Base-by-base conservation (phyloP, 2,113 vertebrate species). In the Myrmecobius fasciatus region DNA sequence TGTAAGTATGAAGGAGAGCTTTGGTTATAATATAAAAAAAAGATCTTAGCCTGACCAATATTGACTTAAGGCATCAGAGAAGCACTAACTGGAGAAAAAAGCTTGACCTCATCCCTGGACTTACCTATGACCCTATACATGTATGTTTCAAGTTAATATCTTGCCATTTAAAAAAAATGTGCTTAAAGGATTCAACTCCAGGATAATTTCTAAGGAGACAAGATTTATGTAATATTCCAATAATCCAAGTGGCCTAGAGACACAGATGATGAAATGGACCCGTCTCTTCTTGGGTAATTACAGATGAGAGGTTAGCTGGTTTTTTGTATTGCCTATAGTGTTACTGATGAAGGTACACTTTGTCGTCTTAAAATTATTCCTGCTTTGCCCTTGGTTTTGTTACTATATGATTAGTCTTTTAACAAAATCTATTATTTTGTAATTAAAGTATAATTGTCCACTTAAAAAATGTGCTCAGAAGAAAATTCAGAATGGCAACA, bases 221-320 rank as follows among this genome's bases (percentile, higher is more conserved):
- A 89, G 60, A 54, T 93, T 93, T 92, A 48, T 92, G 7, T 53
- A 90, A 8, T 92, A 90, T 95, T 96, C 25, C 52, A 94, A 56
- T 22, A 94, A 95, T 60, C 83, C 53, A 90, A 7, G 22, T 93
- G 10, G 89, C 36, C 43, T 91, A 47, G 89, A 95, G 96, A 95
- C 92, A 92, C 0, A 56, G 20, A 28, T 83, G n/a, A 83, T 83
- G 7, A 83, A 83, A 83, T 83, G 67, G n/a, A 43, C 67, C 67
- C 43, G n/a, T 43, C 8, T 94, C 75, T 94, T 22, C 52, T 56
- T 90, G 25, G 93, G 92, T 89, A 95, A 96, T 10, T 67, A 93
- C 89, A 95, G 26, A 75, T 56, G 10, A 83, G 9, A 9, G 89
- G 91, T 28, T 75, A 3, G 10, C 92, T 92, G 67, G 94, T 91